Evolutionary conservation across 2,888 invertebrate species (phyloP).

Genomic region (Cetonia aurata): DNA sequence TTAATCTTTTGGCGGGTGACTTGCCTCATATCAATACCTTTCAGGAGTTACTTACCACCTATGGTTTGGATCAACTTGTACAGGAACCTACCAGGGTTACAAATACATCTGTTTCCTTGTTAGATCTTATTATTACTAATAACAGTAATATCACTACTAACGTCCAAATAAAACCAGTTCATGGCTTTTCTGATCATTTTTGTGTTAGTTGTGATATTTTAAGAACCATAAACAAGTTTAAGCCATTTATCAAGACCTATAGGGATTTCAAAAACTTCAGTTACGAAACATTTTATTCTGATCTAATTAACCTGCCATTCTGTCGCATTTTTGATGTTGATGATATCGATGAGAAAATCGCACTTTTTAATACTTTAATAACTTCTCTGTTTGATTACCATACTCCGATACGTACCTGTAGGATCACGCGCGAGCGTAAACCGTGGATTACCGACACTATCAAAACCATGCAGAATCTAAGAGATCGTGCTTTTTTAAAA

Average conservation of each 20-base stretch:
- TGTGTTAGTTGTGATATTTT: slow-evolving; percentile 1
- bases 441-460: slow-evolving; percentile 25
- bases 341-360: slow-evolving; percentile 6
- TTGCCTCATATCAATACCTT: no score
- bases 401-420: slow-evolving; percentile 10
- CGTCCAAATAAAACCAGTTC: background rate
- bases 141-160: background rate
- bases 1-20: no score
- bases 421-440: background rate
- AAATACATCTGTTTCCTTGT: background rate
- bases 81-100: no score
- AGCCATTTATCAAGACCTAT: background rate
- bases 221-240: no score
- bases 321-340: background rate
- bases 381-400: slow-evolving; percentile 2
- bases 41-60: no score
- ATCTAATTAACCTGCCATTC: background rate
- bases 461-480: slow-evolving; percentile 16
- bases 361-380: background rate
- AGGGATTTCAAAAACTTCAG: background rate
- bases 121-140: background rate
- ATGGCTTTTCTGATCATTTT: slow-evolving; percentile 1
- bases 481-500: slow-evolving; percentile 11
- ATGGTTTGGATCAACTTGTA: no score
- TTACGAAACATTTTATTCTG: background rate